Evolutionary conservation across 30 jellyfish, hydroid and myxozoan genomes (phyloP).

Genomic region (Mastigias papua): DNA sequence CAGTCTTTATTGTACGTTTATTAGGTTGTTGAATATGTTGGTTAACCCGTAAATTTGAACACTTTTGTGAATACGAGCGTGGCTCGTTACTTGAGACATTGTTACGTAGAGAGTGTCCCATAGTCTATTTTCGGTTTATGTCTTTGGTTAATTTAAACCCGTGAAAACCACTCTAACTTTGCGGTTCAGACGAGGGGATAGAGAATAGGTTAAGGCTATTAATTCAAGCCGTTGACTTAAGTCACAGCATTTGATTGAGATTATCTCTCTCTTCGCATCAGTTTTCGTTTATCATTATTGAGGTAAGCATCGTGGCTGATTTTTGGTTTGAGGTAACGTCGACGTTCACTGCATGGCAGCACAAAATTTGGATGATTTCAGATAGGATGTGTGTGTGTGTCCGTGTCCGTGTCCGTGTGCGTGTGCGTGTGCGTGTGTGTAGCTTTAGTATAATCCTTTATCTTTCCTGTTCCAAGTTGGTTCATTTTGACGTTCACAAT

Average conservation of each 20-base stretch:
- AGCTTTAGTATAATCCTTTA: no score
- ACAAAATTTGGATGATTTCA: no score
- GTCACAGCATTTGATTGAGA: slow-evolving; percentile 19
- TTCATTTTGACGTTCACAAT: no score
- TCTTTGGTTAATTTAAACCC: slow-evolving; percentile 7
- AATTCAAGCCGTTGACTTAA: slow-evolving; percentile 34
- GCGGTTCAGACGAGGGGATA: slow-evolving; percentile 68
- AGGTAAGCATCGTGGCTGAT: background rate
- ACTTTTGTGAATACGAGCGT: background rate
- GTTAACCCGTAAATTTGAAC: background rate
- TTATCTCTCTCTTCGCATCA: slow-evolving; percentile 15
- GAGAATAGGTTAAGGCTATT: slow-evolving; percentile 22
- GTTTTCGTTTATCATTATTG: background rate
- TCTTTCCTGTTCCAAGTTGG: no score
- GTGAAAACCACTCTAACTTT: slow-evolving; percentile 56
- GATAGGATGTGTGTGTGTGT: no score
- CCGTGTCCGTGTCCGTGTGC: no score
- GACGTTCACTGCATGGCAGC: no score
- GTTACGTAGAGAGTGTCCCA: background rate
- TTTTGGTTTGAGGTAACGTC: no score
- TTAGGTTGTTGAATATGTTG: background rate
- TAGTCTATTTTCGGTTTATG: slow-evolving; percentile 9
- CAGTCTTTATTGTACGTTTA: background rate
- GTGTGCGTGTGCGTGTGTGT: no score
- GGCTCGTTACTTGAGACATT: background rate